phyloP scores from a whole-genome alignment of 1,140 invertebrate genomes.

The Theocolax elegans region DNA sequence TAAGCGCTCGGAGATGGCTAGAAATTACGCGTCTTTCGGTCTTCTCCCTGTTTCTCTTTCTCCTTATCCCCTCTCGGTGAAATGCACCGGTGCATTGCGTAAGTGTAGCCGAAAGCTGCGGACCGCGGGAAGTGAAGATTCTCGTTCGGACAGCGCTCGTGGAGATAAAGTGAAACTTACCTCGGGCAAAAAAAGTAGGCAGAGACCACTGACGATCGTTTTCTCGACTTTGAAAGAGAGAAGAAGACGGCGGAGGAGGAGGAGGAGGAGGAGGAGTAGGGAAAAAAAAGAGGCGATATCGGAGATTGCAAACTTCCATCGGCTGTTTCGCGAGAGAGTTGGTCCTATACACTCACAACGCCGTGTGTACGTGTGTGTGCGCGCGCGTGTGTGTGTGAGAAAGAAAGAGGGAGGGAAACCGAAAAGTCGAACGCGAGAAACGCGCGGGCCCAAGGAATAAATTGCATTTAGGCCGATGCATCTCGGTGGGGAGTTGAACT shows the following conservation, averaged over 20 bases:
- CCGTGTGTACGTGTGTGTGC: background rate
- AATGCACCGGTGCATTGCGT: background rate
- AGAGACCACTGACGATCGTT: constrained; percentile 24
- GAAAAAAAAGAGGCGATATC: constrained; percentile 22
- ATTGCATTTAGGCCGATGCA: constrained; percentile 65
- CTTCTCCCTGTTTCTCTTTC: background rate
- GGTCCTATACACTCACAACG: constrained; percentile 20
- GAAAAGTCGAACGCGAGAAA: constrained; percentile 53
- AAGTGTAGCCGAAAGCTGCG: background rate
- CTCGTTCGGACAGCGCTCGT: background rate
- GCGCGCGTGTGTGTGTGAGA: background rate
- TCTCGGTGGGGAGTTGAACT: constrained; percentile 38
- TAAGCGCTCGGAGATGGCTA: background rate
- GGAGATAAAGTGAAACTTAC: background rate
- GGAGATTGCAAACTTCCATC: constrained; percentile 36
- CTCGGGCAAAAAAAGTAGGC: background rate
- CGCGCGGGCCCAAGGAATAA: constrained; percentile 55
- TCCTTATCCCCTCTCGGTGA: background rate
- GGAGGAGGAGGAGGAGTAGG: too few species aligned
- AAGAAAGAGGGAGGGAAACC: constrained; percentile 49
- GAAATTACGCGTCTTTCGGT: constrained; percentile 17
- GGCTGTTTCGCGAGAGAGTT: constrained; percentile 14
- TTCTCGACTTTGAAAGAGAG: constrained; percentile 35
- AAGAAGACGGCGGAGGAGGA: background rate
- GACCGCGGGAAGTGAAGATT: background rate